These are phyloP conservation scores for Malacosoma neustria DNA, from an alignment of 2,888 invertebrate genomes.

Conservation along the genomic window DNA sequence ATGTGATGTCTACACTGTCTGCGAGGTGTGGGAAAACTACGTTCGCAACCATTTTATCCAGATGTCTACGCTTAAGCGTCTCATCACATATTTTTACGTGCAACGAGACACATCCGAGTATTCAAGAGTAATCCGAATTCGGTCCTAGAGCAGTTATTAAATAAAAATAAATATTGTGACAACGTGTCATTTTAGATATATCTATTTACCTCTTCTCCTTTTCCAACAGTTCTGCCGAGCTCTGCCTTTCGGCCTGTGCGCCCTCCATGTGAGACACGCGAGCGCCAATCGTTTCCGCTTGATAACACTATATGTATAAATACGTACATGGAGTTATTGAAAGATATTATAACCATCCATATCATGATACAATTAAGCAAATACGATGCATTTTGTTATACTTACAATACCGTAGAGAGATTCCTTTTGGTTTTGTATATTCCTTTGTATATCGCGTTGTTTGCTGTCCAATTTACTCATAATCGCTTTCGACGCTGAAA, in stretches of 20 bases:
- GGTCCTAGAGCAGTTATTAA: no score
- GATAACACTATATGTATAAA: constrained; percentile 38
- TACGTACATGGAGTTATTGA: neutral
- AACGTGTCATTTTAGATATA: no score
- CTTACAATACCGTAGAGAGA: constrained; percentile 76
- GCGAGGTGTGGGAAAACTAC: no score
- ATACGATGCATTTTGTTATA: constrained; percentile 9
- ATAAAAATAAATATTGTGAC: no score
- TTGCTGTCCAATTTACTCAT: constrained; percentile 59
- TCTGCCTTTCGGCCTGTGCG: constrained; percentile 45
- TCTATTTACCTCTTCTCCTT: constrained; percentile 50
- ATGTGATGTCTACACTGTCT: no score
- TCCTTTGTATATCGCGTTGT: constrained; percentile 53
- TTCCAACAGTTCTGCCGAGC: constrained; percentile 42
- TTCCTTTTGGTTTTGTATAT: constrained; percentile 74
- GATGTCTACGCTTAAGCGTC: no score
- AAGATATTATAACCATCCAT: neutral
- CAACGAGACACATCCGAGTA: no score
- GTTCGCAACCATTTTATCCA: no score
- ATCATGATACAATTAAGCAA: no score
- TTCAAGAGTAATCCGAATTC: no score
- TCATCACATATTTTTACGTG: no score
- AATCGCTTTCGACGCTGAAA: constrained; percentile 54
- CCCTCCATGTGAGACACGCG: constrained; percentile 61
- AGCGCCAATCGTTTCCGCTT: constrained; percentile 59